Conservation (phyloP, 2,113 vertebrate genomes). For the Amia ocellicauda region DNA sequence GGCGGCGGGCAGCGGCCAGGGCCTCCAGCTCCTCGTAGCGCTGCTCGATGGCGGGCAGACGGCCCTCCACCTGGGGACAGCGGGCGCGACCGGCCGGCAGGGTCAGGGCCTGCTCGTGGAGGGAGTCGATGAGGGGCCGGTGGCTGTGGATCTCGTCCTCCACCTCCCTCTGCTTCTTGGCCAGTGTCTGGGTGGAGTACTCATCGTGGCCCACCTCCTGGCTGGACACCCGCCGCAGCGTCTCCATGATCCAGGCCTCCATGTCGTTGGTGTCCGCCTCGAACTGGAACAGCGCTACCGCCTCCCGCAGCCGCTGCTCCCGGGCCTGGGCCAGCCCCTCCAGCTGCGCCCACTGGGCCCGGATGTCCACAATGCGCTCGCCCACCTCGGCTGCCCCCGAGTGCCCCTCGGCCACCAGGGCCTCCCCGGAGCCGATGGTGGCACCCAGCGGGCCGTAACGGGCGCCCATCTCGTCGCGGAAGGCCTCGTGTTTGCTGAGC, state of each 20-base stretch:
- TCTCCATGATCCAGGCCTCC: constrained; percentile 82
- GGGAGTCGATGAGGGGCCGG: constrained; percentile 70
- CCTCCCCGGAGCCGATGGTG: constrained; percentile 74
- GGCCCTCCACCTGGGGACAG: constrained; percentile 64
- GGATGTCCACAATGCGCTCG: constrained; percentile 68
- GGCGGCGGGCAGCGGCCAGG: constrained; percentile 65
- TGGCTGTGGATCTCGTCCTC: constrained; percentile 87
- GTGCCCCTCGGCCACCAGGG: constrained; percentile 74
- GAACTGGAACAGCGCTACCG: constrained; percentile 81
- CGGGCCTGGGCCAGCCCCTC: constrained; percentile 74
- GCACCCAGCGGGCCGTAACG: constrained; percentile 77
- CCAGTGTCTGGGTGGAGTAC: constrained; percentile 83
- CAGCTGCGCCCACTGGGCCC: constrained; percentile 75
- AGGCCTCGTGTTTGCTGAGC: constrained; percentile 83
- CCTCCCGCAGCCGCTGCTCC: constrained; percentile 70
- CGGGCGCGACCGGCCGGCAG: constrained; percentile 56
- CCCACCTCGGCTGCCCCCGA: constrained; percentile 69
- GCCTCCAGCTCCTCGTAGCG: constrained; percentile 74
- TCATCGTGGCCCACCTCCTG: constrained; percentile 85
- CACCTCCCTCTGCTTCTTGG: constrained; percentile 83
- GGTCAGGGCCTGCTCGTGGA: constrained; percentile 71
- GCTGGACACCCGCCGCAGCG: constrained; percentile 79
- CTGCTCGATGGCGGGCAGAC: constrained; percentile 74
- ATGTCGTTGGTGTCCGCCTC: constrained; percentile 84
- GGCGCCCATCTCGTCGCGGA: constrained; percentile 84